Base-by-base conservation (phyloP, 2,113 vertebrate genomes). In the Elgaria multicarinata region DNA sequence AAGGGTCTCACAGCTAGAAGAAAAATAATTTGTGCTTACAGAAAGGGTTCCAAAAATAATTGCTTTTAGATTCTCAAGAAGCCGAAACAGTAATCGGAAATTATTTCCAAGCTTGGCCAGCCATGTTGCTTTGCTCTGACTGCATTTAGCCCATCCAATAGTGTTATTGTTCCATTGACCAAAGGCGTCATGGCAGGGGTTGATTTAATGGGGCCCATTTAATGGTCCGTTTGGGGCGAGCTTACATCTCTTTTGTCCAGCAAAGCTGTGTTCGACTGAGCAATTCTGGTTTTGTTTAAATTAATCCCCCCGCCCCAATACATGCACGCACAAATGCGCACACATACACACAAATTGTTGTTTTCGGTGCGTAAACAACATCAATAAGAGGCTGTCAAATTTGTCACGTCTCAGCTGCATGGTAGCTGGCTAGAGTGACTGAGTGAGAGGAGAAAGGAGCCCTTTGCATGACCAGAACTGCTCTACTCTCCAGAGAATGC, bases 31-130 rank as follows among this genome's bases (percentile, higher is more conserved):
- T 66, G 87, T 83, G 72, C 76, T 85, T 39, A 87, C 83, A 87
- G 83, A 9, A 83, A 58, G 50, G 18, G 55, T 83, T 13, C 82
- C 78, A 44, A 72, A 90, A 88, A 89, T 72, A 90, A 91, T 87
- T 87, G 76, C 74, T 16, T 69, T 86, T 77, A 46, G 80, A 85
- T 2, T 85, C 71, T 2, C 0, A 0, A 0, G 86, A 86, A 36
- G 66, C 42, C 46, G 77, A 93, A 90, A 77, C 58, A 14, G 64
- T 42, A 77, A 42, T 36, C 82, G 78, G 83, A 85, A 80, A 87
- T 90, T 85, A 74, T 86, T 90, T 85, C 85, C 44, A 10, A 55
- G 78, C 42, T 76, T 0, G 75, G 46, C 42, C 26, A 39, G 84
- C 42, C 74, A 78, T 24, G 42, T 66, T 67, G 55, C 58, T 77